A percentile compares a stretch with the other conserved stretches of the same genome.
These are phyloP conservation scores for Chlamydotis undulata DNA, from an alignment of 2,113 vertebrate genomes.

Conservation along the genomic window DNA sequence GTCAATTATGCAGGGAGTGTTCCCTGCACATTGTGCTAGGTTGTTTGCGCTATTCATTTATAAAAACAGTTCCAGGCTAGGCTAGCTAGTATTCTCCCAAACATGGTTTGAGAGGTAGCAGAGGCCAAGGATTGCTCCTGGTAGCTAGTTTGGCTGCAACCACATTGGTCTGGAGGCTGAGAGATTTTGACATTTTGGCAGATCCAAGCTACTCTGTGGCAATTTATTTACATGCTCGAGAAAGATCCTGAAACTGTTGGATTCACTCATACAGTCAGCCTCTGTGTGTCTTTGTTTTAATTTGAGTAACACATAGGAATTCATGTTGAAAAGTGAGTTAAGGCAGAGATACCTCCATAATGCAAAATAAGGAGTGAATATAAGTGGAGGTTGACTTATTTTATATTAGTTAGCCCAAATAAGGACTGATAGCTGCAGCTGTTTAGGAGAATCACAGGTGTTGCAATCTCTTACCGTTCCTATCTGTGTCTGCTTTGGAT, in stretches of 20 bases:
- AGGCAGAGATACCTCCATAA: not conserved
- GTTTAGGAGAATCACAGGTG: not conserved
- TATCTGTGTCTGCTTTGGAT: not conserved
- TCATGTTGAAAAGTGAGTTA: not conserved
- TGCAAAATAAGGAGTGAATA: not conserved
- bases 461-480: constrained; percentile 2
- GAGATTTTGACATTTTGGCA: not conserved
- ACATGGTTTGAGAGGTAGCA: not conserved
- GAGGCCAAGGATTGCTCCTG: not conserved
- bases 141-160: not conserved
- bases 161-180: not conserved
- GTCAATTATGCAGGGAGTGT: not conserved
- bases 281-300: not conserved
- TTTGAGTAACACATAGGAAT: not conserved
- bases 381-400: not conserved
- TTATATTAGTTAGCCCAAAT: not conserved
- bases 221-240: not conserved
- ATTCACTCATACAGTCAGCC: not conserved
- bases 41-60: not conserved
- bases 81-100: not conserved
- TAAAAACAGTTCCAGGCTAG: not conserved
- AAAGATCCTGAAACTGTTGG: not conserved
- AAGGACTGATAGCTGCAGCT: not conserved
- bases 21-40: not conserved
- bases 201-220: not conserved